Evolutionary conservation across 2,797 vertebrate genomes (phyloP).

Genomic region (Denticeps clupeoides): DNA sequence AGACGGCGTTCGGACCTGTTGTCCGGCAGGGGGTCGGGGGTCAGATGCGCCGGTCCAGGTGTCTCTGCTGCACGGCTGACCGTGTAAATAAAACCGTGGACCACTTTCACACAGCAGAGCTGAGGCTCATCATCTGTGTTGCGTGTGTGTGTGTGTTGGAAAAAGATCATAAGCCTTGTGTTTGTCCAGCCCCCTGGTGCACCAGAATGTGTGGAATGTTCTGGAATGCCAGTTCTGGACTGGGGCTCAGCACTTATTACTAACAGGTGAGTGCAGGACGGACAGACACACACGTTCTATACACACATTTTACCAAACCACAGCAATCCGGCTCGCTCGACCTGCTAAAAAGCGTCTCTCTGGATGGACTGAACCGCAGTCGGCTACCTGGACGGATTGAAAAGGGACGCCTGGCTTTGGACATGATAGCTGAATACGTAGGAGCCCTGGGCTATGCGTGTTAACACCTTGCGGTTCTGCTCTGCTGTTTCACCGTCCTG

Average conservation of each 20-base stretch:
- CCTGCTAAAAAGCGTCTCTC: too few relatives aligned
- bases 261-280: constrained; percentile 65
- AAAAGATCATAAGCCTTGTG: constrained; percentile 22
- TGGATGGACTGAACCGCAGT: too few relatives aligned
- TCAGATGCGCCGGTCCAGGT: too few relatives aligned
- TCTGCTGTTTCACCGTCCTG: constrained; percentile 42
- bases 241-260: constrained; percentile 55
- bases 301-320: constrained; percentile 24
- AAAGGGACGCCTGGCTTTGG: too few relatives aligned
- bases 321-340: too few relatives aligned
- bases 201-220: constrained; percentile 67
- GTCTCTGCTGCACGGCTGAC: too few relatives aligned
- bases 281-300: constrained; percentile 39
- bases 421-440: too few relatives aligned
- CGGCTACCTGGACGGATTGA: too few relatives aligned
- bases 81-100: too few relatives aligned
- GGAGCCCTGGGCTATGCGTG: too few relatives aligned
- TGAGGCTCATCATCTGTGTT: constrained; percentile 6
- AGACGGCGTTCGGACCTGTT: too few relatives aligned
- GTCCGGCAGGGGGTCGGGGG: constrained; percentile 5
- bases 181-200: constrained; percentile 52
- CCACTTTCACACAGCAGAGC: constrained; percentile 12
- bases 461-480: constrained; percentile 29
- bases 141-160: constrained; percentile 4
- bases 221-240: constrained; percentile 58